A percentile compares a stretch with the other conserved stretches of the same genome.
Conservation (phyloP, 2,888 invertebrate genomes). For the Polymixis flavicincta region DNA sequence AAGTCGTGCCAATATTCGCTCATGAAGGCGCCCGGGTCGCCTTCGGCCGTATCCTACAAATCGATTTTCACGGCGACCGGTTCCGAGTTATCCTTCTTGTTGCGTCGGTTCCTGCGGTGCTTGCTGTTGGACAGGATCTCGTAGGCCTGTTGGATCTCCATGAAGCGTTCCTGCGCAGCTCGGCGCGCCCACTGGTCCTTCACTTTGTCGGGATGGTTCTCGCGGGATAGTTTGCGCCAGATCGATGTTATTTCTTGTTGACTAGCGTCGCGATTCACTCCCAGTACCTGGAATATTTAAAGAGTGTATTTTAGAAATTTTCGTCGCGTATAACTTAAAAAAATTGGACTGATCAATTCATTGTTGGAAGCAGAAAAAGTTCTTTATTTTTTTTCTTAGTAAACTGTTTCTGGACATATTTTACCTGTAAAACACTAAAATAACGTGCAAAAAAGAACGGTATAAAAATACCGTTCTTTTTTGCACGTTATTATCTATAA, state of each 20-base stretch:
- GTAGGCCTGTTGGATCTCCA: conserved; percentile 98
- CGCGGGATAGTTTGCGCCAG: conserved; percentile 95
- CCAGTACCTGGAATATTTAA: conserved; percentile 91
- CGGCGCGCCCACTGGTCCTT: conserved; percentile 93
- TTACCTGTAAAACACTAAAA: not conserved
- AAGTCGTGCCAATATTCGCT: conserved; percentile 30
- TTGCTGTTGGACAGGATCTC: conserved; percentile 96
- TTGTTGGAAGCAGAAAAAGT: not conserved
- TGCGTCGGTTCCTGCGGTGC: conserved; percentile 93
- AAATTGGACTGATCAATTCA: too few species aligned
- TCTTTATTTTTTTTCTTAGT: not conserved
- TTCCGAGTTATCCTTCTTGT: conserved; percentile 92
- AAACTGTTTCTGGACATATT: not conserved
- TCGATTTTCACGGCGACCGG: conserved; percentile 61
- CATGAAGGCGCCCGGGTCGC: conserved; percentile 30
- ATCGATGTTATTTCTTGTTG: conserved; percentile 96
- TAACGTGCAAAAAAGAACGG: conserved; percentile 7
- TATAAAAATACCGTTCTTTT: too few species aligned
- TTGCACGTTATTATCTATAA: too few species aligned
- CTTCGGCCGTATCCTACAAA: conserved; percentile 54
- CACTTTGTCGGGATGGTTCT: conserved; percentile 97
- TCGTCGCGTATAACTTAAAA: not conserved
- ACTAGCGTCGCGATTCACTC: conserved; percentile 94
- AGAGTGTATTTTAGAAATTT: not conserved
- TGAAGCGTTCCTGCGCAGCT: conserved; percentile 95